Evolutionary conservation across 2,113 vertebrate species (phyloP), one percentile per base, ranked within the genome.

Genomic region (Onychostoma macrolepis): DNA sequence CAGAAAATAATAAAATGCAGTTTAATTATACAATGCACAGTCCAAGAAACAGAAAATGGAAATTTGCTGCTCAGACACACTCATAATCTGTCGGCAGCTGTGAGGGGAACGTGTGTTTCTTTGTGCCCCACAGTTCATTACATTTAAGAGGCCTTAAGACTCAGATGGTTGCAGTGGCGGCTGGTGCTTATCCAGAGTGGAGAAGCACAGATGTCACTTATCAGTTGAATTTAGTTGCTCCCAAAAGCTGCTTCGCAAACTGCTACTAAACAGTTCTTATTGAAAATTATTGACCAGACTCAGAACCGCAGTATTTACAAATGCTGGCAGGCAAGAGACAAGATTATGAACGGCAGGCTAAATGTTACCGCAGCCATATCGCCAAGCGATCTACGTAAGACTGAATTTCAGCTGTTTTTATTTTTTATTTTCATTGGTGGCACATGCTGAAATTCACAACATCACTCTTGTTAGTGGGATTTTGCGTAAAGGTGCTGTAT

Each of bases 71-170:
- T 63, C 36, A 61, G 38, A 80, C 50, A 61, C 53, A 80, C 78
- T 61, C 30, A 12, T 80, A 80, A 80, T 80, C 50, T 80, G 56
- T 63, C 5, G n/a, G 24, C 78, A 80, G 53, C 78, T 80, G 53
- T 41, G 33, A 33, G 56, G 53, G 56, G 78, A 80, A n/a, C 6
- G 53, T 80, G 76, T 79, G 78, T 41, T 80, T 80, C 78, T 80
- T 58, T 61, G 76, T 78, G 76, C 76, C 76, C 48, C 76, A 30
- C 76, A 48, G 76, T 78, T 78, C 76, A 78, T 78, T 78, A 78
- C 28, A 61, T 80, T 80, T 80, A 80, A 61, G 76, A 48, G 17
- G 76, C 76, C 76, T 53, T 53, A 78, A 53, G 76, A 53, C 76
- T 78, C 48, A 79, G 78, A 36, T 61, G 53, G 61, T 30, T 80